Conservation (phyloP, 2,888 invertebrate species). For the Kryphioiulus occultus region DNA sequence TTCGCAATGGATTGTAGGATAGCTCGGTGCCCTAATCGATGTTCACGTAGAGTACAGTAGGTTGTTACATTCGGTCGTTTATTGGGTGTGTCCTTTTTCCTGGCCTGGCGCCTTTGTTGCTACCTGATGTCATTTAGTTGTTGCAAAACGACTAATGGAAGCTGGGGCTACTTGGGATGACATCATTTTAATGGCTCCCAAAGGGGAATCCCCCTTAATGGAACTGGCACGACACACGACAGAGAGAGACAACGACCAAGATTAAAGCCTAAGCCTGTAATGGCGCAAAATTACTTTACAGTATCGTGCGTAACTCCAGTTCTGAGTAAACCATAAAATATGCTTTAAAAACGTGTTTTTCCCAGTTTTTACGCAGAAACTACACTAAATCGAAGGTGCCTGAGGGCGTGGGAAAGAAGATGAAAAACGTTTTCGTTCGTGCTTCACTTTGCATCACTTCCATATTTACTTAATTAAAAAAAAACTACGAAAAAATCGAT, state of each 20-base stretch:
- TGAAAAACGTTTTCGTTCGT: too few relatives aligned
- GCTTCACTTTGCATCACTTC: too few relatives aligned
- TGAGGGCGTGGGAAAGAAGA: too few relatives aligned
- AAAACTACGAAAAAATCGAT: too few relatives aligned
- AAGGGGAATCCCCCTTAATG: conserved; percentile 21
- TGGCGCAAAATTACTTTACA: too few relatives aligned
- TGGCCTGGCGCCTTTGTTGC: background rate
- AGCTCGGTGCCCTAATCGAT: background rate
- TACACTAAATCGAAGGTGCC: too few relatives aligned
- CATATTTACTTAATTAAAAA: too few relatives aligned
- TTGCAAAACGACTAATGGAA: background rate
- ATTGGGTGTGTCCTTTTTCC: background rate
- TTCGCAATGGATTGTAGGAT: background rate
- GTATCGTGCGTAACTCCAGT: too few relatives aligned
- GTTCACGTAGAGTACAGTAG: background rate
- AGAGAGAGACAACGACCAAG: background rate
- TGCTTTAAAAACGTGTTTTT: too few relatives aligned
- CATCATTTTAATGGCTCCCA: background rate
- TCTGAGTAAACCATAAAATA: too few relatives aligned
- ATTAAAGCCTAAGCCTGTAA: background rate
- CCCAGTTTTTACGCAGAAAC: too few relatives aligned
- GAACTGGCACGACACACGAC: background rate
- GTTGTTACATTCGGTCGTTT: background rate
- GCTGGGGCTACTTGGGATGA: conserved; percentile 4
- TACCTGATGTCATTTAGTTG: conserved; percentile 13